Evolutionary conservation across 1,140 invertebrate species (phyloP), one percentile per base, ranked within the genome.

Genomic region (Bombus turneri): DNA sequence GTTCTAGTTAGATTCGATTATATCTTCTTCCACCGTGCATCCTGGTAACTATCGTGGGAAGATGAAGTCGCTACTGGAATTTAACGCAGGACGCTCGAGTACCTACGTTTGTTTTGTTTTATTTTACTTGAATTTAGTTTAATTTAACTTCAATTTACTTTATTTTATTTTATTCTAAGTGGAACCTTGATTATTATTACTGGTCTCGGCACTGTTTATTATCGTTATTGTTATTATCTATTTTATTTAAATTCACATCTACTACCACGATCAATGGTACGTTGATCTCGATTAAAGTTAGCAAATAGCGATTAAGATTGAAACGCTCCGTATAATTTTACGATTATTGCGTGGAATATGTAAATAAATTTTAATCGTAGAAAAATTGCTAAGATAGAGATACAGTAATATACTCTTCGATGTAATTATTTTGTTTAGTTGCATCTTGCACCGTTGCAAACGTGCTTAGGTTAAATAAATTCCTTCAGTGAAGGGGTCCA

Each of bases 1-100:
- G 57, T 71, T 72, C 57, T 34, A 77, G 31, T 76, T 76, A 62
- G 57, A n/a, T 64, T 18, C 57, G 28, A 77, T 77, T 31, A 31
- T 41, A 28, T 64, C 15, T 5, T 37, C 28, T 25, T 76, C 37
- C 1, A 13, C 3, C 37, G 34, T 25, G 3, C 37, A 3, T 9
- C 3, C 15, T 34, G 13, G 3, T 47, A 10, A 31, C 71, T 3
- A 4, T 8, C 25, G 74, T 62, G 74, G 25, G 74, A 75, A 57
- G 47, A 57, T 4, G 9, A 37, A 37, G 34, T 25, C 9, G 34
- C 68, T 22, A 18, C 47, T 22, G 18, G 47, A 53, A 18, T 53
- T 53, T 53, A 53, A 53, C 47, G 47, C 18, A 8, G 18, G 18
- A 53, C 47, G 6, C 8, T 22, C 47, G 2, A 53, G 47, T 22